A percentile compares a stretch with the other conserved stretches of the same genome.
Conservation (phyloP, 2,888 invertebrate species). For the Neria commutata region DNA sequence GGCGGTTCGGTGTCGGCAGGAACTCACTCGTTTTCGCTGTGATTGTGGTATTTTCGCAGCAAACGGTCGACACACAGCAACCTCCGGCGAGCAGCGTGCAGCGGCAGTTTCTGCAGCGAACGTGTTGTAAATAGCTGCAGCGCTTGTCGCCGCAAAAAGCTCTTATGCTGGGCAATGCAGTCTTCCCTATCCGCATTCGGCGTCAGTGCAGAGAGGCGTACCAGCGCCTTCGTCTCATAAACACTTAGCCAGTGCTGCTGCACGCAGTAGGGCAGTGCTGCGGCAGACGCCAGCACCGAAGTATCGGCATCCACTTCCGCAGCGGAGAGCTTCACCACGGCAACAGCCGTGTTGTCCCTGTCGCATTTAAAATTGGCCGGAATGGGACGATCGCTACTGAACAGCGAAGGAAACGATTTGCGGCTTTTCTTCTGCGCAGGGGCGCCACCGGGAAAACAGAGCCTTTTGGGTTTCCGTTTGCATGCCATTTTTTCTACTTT, state of each 20-base stretch:
- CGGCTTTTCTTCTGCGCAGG: constrained; percentile 16
- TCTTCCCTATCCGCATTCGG: constrained; percentile 51
- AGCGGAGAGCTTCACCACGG: constrained; percentile 28
- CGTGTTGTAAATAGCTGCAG: constrained; percentile 54
- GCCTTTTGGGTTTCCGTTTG: constrained; percentile 33
- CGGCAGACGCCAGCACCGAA: constrained; percentile 23
- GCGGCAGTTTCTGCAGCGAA: constrained; percentile 49
- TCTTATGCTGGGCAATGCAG: constrained; percentile 56
- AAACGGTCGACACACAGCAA: constrained; percentile 55
- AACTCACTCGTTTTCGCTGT: constrained; percentile 44
- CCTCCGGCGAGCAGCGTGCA: constrained; percentile 49
- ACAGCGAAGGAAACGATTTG: constrained; percentile 38
- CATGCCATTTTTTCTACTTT: constrained; percentile 30
- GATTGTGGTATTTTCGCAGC: constrained; percentile 51
- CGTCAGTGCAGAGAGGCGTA: constrained; percentile 10
- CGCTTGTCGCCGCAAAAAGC: constrained; percentile 55
- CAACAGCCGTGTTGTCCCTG: constrained; percentile 28
- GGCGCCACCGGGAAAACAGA: constrained; percentile 1
- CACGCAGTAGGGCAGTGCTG: constrained; percentile 46
- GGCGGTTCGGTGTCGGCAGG: too few relatives aligned
- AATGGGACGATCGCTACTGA: constrained; percentile 2
- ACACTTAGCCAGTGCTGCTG: constrained; percentile 54
- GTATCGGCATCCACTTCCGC: constrained; percentile 29
- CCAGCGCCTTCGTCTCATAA: constrained; percentile 31
- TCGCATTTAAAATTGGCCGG: background rate